Evolutionary conservation across 1,140 invertebrate species (phyloP).

Genomic region (Acyrthosiphon pisum): DNA sequence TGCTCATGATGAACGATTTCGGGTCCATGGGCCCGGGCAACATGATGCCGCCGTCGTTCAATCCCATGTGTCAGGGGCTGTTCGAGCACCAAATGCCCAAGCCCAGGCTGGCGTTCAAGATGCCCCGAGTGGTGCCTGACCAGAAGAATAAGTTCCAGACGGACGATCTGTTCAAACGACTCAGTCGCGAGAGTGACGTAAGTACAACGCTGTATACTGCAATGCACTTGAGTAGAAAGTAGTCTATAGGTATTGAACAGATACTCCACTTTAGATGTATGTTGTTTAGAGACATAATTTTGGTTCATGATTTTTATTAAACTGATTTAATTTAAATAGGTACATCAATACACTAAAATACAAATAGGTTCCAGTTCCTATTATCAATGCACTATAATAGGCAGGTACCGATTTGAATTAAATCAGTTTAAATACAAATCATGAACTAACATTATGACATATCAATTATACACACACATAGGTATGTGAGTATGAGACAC

Average conservation of each 20-base stretch:
- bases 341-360: no score
- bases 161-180: constrained; percentile 90
- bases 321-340: no score
- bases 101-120: constrained; percentile 88
- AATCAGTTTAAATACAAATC: not conserved
- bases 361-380: no score
- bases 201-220: constrained; percentile 59
- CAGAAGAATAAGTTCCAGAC: constrained; percentile 96
- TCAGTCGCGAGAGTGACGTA: constrained; percentile 93
- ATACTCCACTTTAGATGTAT: no score
- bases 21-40: constrained; percentile 66
- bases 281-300: no score
- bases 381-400: no score
- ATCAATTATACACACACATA: no score
- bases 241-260: no score
- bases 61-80: constrained; percentile 75
- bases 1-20: constrained; percentile 52
- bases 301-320: no score
- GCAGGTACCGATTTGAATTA: not conserved
- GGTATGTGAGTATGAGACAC: no score
- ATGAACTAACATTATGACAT: not conserved
- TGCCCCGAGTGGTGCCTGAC: constrained; percentile 94
- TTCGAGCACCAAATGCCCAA: constrained; percentile 77
- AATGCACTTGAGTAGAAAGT: no score
- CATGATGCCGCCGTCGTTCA: constrained; percentile 75